Percentiles rank a stretch among this genome's conserved stretches.
Conservation (phyloP, 2,888 invertebrate genomes). For the Coelopa pilipes region DNA sequence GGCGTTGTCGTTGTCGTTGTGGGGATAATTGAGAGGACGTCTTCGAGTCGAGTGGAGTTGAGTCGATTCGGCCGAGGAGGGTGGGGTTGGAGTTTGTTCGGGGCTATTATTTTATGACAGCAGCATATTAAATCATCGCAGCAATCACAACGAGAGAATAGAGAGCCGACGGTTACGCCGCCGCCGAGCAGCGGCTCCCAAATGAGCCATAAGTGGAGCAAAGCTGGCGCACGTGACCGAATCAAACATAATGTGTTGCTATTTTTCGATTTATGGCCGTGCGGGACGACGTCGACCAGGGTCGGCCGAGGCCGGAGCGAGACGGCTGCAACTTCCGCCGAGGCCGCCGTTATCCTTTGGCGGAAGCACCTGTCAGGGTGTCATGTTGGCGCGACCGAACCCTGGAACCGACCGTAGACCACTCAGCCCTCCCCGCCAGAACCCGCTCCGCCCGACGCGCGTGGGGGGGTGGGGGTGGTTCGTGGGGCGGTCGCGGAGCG, state of each 20-base stretch:
- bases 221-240: constrained; percentile 65
- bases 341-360: background rate
- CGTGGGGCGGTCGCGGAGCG: background rate
- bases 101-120: constrained; percentile 55
- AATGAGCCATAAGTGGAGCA: constrained; percentile 66
- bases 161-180: background rate
- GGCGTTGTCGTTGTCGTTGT: background rate
- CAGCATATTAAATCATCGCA: constrained; percentile 49
- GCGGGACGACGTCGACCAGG: constrained; percentile 13
- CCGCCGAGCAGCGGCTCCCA: constrained; percentile 30
- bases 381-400: constrained; percentile 13
- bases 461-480: background rate
- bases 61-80: background rate
- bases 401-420: background rate
- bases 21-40: constrained; percentile 10
- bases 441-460: background rate
- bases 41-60: background rate
- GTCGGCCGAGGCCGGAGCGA: constrained; percentile 4
- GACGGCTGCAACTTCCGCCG: background rate
- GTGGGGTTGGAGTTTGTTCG: background rate
- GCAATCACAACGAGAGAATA: background rate
- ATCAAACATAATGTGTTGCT: constrained; percentile 62
- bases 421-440: background rate
- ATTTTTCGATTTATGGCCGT: constrained; percentile 40
- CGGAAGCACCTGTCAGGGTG: constrained; percentile 33